Percentiles rank a stretch among this genome's conserved stretches.
Conservation (phyloP, 2,888 invertebrate genomes). For the Pollenia amentaria region DNA sequence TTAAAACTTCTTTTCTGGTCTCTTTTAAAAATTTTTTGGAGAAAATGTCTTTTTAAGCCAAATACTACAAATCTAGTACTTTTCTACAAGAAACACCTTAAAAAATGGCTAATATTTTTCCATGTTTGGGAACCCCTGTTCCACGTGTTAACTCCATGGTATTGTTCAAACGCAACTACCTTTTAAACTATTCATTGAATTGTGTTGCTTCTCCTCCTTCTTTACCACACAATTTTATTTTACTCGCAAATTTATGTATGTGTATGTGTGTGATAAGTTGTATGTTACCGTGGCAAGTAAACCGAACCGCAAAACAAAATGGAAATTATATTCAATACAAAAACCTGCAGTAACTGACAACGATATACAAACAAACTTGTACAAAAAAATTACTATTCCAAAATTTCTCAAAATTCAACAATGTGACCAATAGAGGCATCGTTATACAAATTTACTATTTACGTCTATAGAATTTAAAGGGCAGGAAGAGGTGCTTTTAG, state of each 20-base stretch:
- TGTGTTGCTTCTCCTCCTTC: background rate
- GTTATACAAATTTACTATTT: background rate
- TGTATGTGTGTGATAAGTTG: too few species aligned
- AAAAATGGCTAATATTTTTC: background rate
- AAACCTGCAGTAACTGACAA: too few species aligned
- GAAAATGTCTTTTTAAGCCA: too few species aligned
- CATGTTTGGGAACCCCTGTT: background rate
- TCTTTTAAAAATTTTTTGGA: too few species aligned
- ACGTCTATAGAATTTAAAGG: too few species aligned
- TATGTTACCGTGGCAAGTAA: conserved; percentile 7
- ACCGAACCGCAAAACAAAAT: conserved; percentile 39
- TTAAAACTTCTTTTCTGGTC: too few species aligned
- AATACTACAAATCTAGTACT: too few species aligned
- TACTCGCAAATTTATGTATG: background rate
- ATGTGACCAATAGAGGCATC: conserved; percentile 1
- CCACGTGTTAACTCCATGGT: too few species aligned
- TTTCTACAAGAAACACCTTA: too few species aligned
- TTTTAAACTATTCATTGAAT: background rate
- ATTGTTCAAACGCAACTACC: background rate
- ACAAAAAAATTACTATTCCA: background rate
- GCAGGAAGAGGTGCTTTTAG: conserved; percentile 6
- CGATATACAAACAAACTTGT: background rate
- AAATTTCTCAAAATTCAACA: conserved; percentile 10
- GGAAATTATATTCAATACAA: conserved; percentile 28
- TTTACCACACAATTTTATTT: background rate